Conservation (phyloP, 2,888 invertebrate species). For the Eupithecia centaureata region DNA sequence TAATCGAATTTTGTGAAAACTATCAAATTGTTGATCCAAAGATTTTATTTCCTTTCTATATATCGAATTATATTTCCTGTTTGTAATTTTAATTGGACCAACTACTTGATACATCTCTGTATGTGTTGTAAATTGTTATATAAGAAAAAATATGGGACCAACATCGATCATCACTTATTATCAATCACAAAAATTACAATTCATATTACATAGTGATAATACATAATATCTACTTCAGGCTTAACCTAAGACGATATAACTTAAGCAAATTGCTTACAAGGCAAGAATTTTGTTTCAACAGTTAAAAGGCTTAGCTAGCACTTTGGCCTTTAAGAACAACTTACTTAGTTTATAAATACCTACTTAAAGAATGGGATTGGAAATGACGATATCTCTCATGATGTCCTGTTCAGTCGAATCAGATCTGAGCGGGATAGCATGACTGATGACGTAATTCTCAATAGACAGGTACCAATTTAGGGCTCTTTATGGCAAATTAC, state of each 20-base stretch:
- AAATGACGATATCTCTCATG: not conserved
- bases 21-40: not conserved
- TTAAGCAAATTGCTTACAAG: not conserved
- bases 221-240: not conserved
- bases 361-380: not conserved
- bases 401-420: not conserved
- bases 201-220: not conserved
- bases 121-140: slow-evolving; percentile 1
- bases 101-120: not conserved
- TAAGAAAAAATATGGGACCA: slow-evolving; percentile 5
- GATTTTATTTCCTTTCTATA: not conserved
- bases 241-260: not conserved
- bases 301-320: not conserved
- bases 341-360: no score
- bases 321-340: not conserved
- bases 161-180: not conserved
- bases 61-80: not conserved
- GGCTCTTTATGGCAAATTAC: no score
- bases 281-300: not conserved
- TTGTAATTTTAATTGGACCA: not conserved
- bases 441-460: not conserved
- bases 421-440: not conserved
- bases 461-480: no score
- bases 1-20: not conserved
- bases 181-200: slow-evolving; percentile 1